Conservation (phyloP, 2,888 invertebrate genomes). For the Nyleta sp. region DNA sequence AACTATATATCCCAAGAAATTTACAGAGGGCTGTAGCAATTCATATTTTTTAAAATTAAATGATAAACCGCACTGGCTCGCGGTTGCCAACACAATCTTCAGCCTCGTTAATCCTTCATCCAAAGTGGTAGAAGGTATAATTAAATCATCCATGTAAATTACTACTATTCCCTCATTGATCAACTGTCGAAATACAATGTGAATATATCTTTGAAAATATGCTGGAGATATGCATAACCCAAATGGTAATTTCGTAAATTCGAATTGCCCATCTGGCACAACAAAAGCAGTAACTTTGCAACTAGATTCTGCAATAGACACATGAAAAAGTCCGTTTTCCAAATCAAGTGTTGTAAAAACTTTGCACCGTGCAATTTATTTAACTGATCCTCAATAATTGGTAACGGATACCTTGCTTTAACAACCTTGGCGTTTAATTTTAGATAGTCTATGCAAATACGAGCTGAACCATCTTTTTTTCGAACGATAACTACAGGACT, state of each 20-base stretch:
- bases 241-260: slow-evolving; percentile 5
- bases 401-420: background rate
- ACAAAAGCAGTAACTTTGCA: background rate
- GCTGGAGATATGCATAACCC: slow-evolving; percentile 10
- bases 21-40: background rate
- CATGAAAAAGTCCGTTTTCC: slow-evolving; percentile 13
- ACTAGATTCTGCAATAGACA: background rate
- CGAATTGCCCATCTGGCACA: slow-evolving; percentile 1
- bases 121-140: slow-evolving; percentile 25
- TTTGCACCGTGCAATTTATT: background rate
- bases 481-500: slow-evolving; percentile 66
- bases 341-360: background rate
- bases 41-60: slow-evolving; percentile 68
- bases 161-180: background rate
- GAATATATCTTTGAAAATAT: slow-evolving; percentile 4
- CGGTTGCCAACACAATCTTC: slow-evolving; percentile 48
- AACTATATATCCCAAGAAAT: background rate
- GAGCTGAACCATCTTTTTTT: slow-evolving; percentile 3
- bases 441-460: background rate
- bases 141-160: slow-evolving; percentile 50
- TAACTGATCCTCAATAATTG: background rate
- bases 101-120: slow-evolving; percentile 36
- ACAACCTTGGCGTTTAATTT: slow-evolving; percentile 1
- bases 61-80: slow-evolving; percentile 53
- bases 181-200: background rate